Evolutionary conservation across 1,140 invertebrate genomes (phyloP).

Genomic region (Philaenus spumarius): DNA sequence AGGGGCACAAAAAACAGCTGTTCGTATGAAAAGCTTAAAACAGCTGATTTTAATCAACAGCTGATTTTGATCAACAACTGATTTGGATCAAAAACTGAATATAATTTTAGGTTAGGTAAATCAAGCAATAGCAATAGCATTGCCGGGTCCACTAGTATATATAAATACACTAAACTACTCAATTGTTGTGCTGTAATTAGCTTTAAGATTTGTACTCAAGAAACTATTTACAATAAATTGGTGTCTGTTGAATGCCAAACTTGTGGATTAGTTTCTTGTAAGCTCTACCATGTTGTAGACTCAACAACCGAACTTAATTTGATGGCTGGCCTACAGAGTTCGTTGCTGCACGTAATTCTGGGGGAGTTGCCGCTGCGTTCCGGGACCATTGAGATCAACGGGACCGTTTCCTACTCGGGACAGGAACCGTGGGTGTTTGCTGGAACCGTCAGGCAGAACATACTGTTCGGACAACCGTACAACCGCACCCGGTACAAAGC

Average conservation of each 20-base stretch:
- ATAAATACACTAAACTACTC: too few species aligned
- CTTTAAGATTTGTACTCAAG: too few species aligned
- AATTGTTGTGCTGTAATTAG: too few species aligned
- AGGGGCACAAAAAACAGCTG: too few species aligned
- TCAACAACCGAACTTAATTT: not conserved
- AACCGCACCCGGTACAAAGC: constrained; percentile 54
- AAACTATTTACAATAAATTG: not conserved
- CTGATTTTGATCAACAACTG: too few species aligned
- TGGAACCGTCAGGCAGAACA: constrained; percentile 61
- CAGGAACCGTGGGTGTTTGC: constrained; percentile 74
- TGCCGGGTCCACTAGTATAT: too few species aligned
- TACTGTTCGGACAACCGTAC: constrained; percentile 65
- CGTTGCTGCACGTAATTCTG: constrained; percentile 63
- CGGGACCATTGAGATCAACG: constrained; percentile 55
- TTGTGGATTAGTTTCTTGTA: not conserved
- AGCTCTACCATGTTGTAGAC: not conserved
- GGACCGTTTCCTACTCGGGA: constrained; percentile 59
- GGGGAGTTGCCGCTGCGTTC: constrained; percentile 54
- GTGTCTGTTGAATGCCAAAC: not conserved
- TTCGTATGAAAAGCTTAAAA: too few species aligned
- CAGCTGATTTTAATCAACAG: too few species aligned
- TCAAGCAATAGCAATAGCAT: too few species aligned
- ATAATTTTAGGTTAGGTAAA: too few species aligned
- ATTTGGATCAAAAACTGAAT: too few species aligned
- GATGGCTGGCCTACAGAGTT: constrained; percentile 47